Percentiles rank a stretch among this genome's conserved stretches.
Evolutionary conservation across 2,888 invertebrate species (phyloP).

Genomic region (Zootermopsis nevadensis): DNA sequence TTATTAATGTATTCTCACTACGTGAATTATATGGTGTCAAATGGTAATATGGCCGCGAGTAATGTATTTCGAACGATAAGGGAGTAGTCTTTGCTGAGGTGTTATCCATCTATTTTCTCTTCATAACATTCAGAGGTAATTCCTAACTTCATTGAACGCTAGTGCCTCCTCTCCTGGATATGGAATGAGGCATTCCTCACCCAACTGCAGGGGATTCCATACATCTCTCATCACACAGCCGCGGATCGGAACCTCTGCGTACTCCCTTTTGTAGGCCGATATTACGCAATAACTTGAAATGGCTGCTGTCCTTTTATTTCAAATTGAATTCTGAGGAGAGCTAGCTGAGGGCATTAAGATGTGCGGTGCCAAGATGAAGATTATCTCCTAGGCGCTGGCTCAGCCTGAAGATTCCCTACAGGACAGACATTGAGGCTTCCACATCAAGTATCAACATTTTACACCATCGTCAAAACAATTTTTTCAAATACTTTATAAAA

Average conservation of each 20-base stretch:
- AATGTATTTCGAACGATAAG: no score
- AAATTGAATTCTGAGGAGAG: constrained; percentile 31
- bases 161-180: background rate
- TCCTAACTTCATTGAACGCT: background rate
- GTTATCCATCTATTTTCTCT: no score
- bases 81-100: no score
- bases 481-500: no score
- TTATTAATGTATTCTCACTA: no score
- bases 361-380: constrained; percentile 9
- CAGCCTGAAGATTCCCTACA: background rate
- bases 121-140: no score
- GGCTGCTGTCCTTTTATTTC: constrained; percentile 29
- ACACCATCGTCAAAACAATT: no score
- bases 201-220: background rate
- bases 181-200: constrained; percentile 19
- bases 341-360: background rate
- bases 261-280: constrained; percentile 18
- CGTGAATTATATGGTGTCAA: no score
- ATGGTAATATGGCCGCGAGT: no score
- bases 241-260: background rate
- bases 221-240: background rate
- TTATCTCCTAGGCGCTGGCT: background rate
- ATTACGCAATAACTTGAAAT: constrained; percentile 27
- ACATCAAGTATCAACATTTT: no score
- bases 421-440: background rate